Conservation (phyloP, 2,113 vertebrate genomes). For the Paratilapia polleni region DNA sequence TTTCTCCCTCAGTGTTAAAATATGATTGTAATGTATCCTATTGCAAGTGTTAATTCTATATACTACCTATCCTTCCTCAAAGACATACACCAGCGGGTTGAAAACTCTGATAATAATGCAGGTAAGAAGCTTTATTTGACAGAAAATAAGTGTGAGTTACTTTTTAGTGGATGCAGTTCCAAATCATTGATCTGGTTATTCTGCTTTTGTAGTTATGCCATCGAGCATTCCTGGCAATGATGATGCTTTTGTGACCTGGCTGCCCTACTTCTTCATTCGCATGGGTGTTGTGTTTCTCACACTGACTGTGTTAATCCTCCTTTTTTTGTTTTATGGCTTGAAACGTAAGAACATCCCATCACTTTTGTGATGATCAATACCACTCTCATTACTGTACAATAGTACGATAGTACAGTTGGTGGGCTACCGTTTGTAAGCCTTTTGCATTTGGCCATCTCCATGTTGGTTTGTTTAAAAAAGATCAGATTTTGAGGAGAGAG, state of each 20-base stretch:
- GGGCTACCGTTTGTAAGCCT: too few relatives aligned
- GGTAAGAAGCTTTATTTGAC: neutral
- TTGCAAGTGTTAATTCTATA: too few relatives aligned
- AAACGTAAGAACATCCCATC: slow-evolving; percentile 14
- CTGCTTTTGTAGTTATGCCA: neutral
- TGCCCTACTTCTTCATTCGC: neutral
- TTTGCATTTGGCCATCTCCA: too few relatives aligned
- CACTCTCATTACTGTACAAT: too few relatives aligned
- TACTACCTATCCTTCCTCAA: too few relatives aligned
- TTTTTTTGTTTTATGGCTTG: neutral
- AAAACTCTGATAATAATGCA: neutral
- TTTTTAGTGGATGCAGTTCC: too few relatives aligned
- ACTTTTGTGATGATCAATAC: too few relatives aligned
- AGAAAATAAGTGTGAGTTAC: neutral
- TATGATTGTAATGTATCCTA: too few relatives aligned
- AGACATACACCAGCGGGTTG: too few relatives aligned
- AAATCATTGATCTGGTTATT: neutral
- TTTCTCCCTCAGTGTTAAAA: neutral
- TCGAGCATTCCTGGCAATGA: fast-evolving
- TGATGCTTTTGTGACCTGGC: neutral
- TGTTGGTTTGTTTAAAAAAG: too few relatives aligned
- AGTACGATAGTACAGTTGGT: too few relatives aligned
- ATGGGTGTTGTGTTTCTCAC: neutral
- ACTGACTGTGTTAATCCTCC: neutral
- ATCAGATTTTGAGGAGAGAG: neutral